Evolutionary conservation across 2,888 invertebrate species (phyloP), one percentile per base, ranked within the genome.

Genomic region (Pycnomerus fuliginosus): DNA sequence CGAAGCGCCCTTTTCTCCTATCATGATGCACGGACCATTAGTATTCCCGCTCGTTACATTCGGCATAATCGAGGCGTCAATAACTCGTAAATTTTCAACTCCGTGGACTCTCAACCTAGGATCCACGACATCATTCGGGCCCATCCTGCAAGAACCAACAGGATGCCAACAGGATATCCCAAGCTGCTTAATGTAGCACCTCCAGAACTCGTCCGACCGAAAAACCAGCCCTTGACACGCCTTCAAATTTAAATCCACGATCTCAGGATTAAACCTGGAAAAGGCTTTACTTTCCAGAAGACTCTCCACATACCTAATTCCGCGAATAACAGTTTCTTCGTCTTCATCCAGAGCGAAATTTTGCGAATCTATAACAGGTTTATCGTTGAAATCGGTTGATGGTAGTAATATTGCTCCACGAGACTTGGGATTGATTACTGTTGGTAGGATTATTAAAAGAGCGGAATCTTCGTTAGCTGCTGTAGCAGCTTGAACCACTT

Each of bases 141-240:
- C 87, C 85, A 88, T 87, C 74, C 85, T 87, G 63, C 85, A 84
- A 0, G 86, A 83, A 3, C 87, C 85, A 1, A 80, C 83, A 66
- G 86, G 87, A 66, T 87, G 87, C 65, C 87, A 86, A 68, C 85
- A 86, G 0, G 86, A 83, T 0, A 82, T 83, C 0, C 87, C 87
- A 39, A 80, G 74, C 33, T 78, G 76, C 38, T 73, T 74, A 1
- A 85, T 76, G 0, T 84, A 77, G 59, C 88, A 89, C 39, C 74
- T 79, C 80, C 87, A 85, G 67, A 80, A 88, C 11, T 80, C 79
- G 50, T 85, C 82, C 0, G 76, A 74, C n/a, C n/a, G n/a, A n/a
- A n/a, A n/a, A 1, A 76, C 73, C 32, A 72, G 73, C 10, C 64
- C n/a, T 23, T 23, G n/a, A 10, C 23, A 11, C 11, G 23, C 4